These are phyloP conservation scores for Hassar affinis DNA, from an alignment of 2,113 vertebrate genomes.

Conservation along the genomic window DNA sequence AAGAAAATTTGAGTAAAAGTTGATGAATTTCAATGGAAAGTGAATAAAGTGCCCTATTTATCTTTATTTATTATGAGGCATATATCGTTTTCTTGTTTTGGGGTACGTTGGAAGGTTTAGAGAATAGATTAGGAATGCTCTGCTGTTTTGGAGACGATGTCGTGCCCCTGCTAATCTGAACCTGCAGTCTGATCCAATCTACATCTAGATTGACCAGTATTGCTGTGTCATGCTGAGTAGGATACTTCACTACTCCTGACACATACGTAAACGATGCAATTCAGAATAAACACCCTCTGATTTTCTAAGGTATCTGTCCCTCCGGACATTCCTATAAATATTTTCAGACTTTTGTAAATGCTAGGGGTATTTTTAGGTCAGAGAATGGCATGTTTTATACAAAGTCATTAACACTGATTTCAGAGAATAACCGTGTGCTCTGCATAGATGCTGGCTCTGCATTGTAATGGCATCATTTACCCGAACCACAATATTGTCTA, in stretches of 20 bases:
- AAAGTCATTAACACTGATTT: conserved; percentile 26
- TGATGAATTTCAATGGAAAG: conserved; percentile 43
- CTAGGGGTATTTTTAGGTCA: conserved; percentile 34
- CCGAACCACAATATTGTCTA: conserved; percentile 24
- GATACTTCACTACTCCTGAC: background rate
- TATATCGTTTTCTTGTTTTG: conserved; percentile 39
- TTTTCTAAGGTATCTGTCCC: conserved; percentile 37
- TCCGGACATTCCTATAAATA: conserved; percentile 54
- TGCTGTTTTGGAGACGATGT: conserved; percentile 13
- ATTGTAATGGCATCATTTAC: conserved; percentile 5
- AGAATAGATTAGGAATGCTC: conserved; percentile 24
- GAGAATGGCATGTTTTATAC: conserved; percentile 37
- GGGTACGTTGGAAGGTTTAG: conserved; percentile 28
- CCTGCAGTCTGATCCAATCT: conserved; percentile 34
- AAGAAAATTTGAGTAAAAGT: conserved; percentile 5
- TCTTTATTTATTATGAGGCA: conserved; percentile 51
- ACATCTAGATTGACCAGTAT: conserved; percentile 45
- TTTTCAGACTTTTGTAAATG: conserved; percentile 41
- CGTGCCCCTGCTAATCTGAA: conserved; percentile 24
- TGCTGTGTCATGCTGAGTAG: conserved; percentile 39
- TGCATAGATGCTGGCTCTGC: background rate
- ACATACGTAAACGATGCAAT: conserved; percentile 1
- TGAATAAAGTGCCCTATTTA: conserved; percentile 53
- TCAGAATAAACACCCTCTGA: conserved; percentile 29
- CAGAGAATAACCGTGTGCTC: background rate